Evolutionary conservation across 2,113 vertebrate genomes (phyloP), one percentile per base, ranked within the genome.

Genomic region (Caloenas nicobarica): DNA sequence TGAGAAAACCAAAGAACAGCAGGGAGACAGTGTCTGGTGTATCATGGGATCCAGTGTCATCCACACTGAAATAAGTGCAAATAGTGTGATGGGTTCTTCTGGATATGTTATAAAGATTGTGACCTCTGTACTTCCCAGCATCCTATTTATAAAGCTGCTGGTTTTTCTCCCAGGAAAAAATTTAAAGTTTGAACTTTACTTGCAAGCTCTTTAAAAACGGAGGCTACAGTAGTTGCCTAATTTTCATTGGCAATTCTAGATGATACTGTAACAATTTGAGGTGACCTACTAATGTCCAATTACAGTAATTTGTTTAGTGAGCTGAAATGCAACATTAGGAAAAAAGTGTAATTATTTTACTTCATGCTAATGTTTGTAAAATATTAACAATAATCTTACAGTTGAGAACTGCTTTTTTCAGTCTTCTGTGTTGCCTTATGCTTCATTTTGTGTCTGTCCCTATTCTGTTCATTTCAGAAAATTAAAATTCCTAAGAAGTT

Each of bases 131-230:
- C 25, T 85, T 89, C 10, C 34, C 48, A 84, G 15, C 23, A 62
- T 51, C 57, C 68, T 74, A 26, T 87, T 89, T 87, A 51, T 71
- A 81, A 38, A 86, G 36, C 13, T 34, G 16, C 11, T 68, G 10
- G 0, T 0, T 18, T 68, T 81, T 2, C 4, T 15, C 29, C 21
- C 21, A 54, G 28, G 19, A 50, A 62, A 53, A 38, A 16, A 18
- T 86, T 46, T 64, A 53, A 26, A 36, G 11, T 86, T 84, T 9
- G 57, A 62, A 46, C 33, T 33, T 72, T 68, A 88, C 38, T 68
- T 71, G 53, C 22, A 69, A 50, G 25, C 13, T 66, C 16, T 86
- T 87, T 64, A 44, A 66, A 91, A 89, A 65, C 57, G 11, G 34
- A 88, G 9, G 22, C 28, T 80, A 22, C 25, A 33, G 24, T 69